Evolutionary conservation across 2,113 vertebrate genomes (phyloP).

Genomic region (Seriola quinqueradiata): DNA sequence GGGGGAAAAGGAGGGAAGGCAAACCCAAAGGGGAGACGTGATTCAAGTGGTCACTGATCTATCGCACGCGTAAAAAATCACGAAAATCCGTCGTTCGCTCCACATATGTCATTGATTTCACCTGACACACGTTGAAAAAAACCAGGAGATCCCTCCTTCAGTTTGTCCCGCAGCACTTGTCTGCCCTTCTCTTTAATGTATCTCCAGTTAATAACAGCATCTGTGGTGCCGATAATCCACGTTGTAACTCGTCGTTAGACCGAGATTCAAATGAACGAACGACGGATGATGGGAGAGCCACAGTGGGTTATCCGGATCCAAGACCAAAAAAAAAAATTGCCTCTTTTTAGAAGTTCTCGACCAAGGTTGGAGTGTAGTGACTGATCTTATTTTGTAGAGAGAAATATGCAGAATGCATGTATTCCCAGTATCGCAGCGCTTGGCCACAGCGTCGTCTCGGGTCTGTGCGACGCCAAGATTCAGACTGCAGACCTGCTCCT

Average conservation of each 20-base stretch:
- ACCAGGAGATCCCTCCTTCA: conserved; percentile 55
- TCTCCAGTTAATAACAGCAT: conserved; percentile 66
- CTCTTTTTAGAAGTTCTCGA: conserved; percentile 74
- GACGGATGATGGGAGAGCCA: conserved; percentile 40
- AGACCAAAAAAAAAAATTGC: conserved; percentile 1
- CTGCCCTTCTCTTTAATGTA: conserved; percentile 55
- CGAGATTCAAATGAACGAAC: conserved; percentile 38
- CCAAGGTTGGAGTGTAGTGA: conserved; percentile 46
- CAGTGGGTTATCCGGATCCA: conserved; percentile 63
- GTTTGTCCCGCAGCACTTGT: conserved; percentile 55
- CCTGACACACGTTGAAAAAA: conserved; percentile 38
- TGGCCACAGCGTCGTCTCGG: conserved; percentile 75
- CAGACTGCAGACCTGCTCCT: conserved; percentile 82
- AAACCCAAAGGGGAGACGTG: conserved; percentile 43
- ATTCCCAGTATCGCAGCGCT: conserved; percentile 70
- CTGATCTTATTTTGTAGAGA: conserved; percentile 48
- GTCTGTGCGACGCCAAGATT: conserved; percentile 77
- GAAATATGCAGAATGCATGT: conserved; percentile 49
- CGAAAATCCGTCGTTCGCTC: conserved; percentile 58
- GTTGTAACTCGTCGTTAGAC: conserved; percentile 59
- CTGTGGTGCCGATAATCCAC: conserved; percentile 74
- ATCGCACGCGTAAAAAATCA: conserved; percentile 36
- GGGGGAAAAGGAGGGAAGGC: conserved; percentile 25
- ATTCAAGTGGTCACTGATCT: conserved; percentile 71
- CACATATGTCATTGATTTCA: conserved; percentile 45